Percentiles rank a stretch among this genome's conserved stretches.
These are phyloP conservation scores for Corydoras maculifer DNA, from an alignment of 2,113 vertebrate species.

Conservation along the genomic window DNA sequence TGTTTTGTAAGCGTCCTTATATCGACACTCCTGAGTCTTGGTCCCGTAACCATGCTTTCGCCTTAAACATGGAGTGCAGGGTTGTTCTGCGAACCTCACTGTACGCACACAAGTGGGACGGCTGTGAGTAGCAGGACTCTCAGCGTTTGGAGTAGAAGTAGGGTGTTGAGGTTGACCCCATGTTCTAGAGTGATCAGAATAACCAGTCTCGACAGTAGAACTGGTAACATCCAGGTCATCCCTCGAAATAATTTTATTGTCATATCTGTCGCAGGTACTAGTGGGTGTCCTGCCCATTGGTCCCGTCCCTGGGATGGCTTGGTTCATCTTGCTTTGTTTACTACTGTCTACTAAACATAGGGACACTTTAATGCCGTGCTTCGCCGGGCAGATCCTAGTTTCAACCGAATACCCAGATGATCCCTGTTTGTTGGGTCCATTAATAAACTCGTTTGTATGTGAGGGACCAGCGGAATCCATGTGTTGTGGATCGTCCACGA, in stretches of 20 bases:
- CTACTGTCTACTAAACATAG: slow-evolving; percentile 51
- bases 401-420: slow-evolving; percentile 2
- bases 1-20: slow-evolving; percentile 51
- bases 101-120: slow-evolving; percentile 46
- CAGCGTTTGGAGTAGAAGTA: background rate
- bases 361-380: slow-evolving; percentile 62
- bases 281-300: slow-evolving; percentile 56
- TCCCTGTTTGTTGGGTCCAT: background rate
- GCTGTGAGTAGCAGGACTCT: background rate
- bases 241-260: slow-evolving; percentile 11
- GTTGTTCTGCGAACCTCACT: slow-evolving; percentile 60
- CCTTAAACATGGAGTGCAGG: slow-evolving; percentile 61
- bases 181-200: background rate
- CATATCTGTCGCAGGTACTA: slow-evolving; percentile 68
- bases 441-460: slow-evolving; percentile 33
- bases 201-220: too few species aligned
- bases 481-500: slow-evolving; percentile 56
- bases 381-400: slow-evolving; percentile 45
- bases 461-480: slow-evolving; percentile 46
- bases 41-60: slow-evolving; percentile 57
- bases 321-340: slow-evolving; percentile 62
- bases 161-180: slow-evolving; percentile 7
- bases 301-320: slow-evolving; percentile 45
- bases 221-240: too few species aligned
- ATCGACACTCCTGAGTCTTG: slow-evolving; percentile 54